Evolutionary conservation across 2,797 vertebrate species (phyloP), one percentile per base, ranked within the genome.

Genomic region (Poeciliopsis presidionis): DNA sequence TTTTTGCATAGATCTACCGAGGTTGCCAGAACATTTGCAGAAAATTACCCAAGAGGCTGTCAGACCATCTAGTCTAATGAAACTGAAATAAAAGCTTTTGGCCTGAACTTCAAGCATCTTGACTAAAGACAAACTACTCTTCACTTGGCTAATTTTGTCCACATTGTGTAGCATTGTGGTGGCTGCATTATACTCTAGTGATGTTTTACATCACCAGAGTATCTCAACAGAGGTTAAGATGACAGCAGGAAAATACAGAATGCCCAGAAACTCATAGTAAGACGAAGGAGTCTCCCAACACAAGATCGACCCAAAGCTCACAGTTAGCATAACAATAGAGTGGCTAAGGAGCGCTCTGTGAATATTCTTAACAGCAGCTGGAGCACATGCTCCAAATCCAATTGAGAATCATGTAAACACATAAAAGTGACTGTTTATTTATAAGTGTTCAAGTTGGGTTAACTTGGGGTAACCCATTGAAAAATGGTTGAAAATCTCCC

Each of bases 401-500:
- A 30, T 30, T n/a, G 55, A 59, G n/a, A n/a, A 30, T 59, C 12
- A 28, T 59, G 55, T 12, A 30, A 59, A 28, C 55, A 5, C 53
- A 55, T n/a, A 55, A 55, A 55, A 55, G 9, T 55, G 25, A 55
- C 53, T 55, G 53, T 55, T 55, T n/a, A 55, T 53, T 25, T 7
- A 51, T 57, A 4, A 59, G 55, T 59, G n/a, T 59, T 59, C 55
- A 28, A 59, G n/a, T 28, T n/a, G 25, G 4, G 12, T 28, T 59
- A 12, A 13, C n/a, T 33, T 33, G 33, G 33, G 33, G 33, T 33
- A 33, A 33, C 28, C 4, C 55, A 55, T n/a, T 55, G 8, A n/a
- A 55, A n/a, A 55, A 55, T 55, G 53, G 55, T 28, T 28, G 55
- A 59, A 57, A 59, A 59, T 59, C 55, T 59, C 55, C 55, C n/a